Conservation (phyloP, 2,113 vertebrate species). For the Catharus minimus region DNA sequence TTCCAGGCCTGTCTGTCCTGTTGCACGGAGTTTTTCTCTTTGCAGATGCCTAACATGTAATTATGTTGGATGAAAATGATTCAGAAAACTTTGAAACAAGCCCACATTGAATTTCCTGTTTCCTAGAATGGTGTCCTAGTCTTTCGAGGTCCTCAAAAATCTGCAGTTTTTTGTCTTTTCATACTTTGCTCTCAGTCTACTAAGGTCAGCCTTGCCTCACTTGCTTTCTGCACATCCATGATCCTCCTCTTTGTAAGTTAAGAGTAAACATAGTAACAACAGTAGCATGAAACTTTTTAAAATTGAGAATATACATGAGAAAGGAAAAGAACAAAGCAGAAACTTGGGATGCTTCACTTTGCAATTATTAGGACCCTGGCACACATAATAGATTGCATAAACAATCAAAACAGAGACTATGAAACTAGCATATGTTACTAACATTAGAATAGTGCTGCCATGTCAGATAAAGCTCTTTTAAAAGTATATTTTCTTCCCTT, state of each 20-base stretch:
- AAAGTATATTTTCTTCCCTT: slow-evolving; percentile 52
- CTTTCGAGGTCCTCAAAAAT: background rate
- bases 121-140: background rate
- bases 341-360: background rate
- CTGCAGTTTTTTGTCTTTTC: background rate
- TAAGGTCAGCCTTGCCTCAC: background rate
- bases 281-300: background rate
- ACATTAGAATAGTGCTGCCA: background rate
- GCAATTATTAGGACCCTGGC: background rate
- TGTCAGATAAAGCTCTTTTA: slow-evolving; percentile 46
- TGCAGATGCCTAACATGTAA: background rate
- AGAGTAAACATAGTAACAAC: background rate
- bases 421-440: slow-evolving; percentile 15
- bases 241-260: background rate
- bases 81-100: background rate
- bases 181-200: background rate
- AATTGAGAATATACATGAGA: background rate
- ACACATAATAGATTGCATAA: background rate
- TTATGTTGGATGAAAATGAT: background rate
- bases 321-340: background rate
- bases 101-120: background rate
- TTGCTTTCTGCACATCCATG: background rate
- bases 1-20: background rate
- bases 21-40: background rate
- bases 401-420: slow-evolving; percentile 5